phyloP scores from a whole-genome alignment of 30 jellyfish, hydroid and myxozoan species.

The Thelohanellus kitauei region DNA sequence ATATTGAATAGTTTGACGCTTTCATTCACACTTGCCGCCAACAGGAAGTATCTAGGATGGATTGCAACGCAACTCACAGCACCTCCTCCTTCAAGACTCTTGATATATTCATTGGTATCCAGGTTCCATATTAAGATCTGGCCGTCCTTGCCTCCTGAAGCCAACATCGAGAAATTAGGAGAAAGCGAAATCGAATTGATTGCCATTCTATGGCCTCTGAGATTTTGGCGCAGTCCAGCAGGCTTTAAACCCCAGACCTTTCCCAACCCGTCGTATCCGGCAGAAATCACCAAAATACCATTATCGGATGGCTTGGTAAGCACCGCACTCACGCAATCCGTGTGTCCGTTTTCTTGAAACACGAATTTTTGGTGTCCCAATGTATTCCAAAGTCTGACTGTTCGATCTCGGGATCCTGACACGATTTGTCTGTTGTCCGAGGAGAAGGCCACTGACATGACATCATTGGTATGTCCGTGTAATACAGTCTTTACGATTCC shows the following conservation, averaged over 20 bases:
- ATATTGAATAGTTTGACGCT: constrained; percentile 34
- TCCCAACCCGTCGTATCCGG: constrained; percentile 83
- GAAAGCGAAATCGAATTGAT: constrained; percentile 62
- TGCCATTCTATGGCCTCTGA: constrained; percentile 55
- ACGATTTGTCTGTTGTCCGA: constrained; percentile 85
- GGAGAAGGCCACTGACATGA: constrained; percentile 76
- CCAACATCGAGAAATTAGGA: constrained; percentile 72
- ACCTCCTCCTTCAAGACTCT: constrained; percentile 47
- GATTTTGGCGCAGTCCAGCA: constrained; percentile 11
- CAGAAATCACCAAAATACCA: constrained; percentile 52
- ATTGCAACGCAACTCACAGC: constrained; percentile 28
- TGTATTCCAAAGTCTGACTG: constrained; percentile 64
- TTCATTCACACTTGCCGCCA: constrained; percentile 87
- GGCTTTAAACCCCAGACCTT: constrained; percentile 7
- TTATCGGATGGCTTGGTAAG: constrained; percentile 60
- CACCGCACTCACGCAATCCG: constrained; percentile 67
- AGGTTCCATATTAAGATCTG: constrained; percentile 64
- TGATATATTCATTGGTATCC: constrained; percentile 48
- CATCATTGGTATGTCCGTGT: constrained; percentile 98
- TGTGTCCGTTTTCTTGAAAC: constrained; percentile 24
- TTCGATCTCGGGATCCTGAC: constrained; percentile 74
- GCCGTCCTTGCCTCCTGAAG: constrained; percentile 96
- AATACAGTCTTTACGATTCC: constrained; percentile 36
- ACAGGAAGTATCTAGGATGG: constrained; percentile 80
- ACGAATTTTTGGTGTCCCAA: constrained; percentile 74